Percentiles rank a stretch among this genome's conserved stretches.
phyloP scores from a whole-genome alignment of 2,113 vertebrate species.

The Nibea coibor region DNA sequence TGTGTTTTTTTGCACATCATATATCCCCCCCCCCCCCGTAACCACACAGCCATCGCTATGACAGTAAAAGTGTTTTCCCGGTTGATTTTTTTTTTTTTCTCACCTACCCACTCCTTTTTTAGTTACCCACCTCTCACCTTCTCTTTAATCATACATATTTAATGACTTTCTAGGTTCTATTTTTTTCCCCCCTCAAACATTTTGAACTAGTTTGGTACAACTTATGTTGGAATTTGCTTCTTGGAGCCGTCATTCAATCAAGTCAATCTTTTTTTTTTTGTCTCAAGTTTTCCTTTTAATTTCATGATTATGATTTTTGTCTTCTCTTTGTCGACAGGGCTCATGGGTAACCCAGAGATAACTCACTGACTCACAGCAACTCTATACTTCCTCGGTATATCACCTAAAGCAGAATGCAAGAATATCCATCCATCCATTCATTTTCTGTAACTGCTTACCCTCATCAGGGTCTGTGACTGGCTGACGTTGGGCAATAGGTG shows the following conservation, averaged over 20 bases:
- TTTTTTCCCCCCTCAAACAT: background rate
- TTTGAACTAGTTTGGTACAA: background rate
- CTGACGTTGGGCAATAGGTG: too few relatives aligned
- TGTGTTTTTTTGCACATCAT: conserved; percentile 41
- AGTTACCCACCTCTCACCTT: conserved; percentile 33
- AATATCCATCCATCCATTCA: background rate
- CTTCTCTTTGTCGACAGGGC: too few relatives aligned
- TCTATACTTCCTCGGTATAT: background rate
- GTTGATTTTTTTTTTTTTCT: conserved; percentile 58
- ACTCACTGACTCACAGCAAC: background rate
- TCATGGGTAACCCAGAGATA: background rate
- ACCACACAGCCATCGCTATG: background rate
- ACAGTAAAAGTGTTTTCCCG: conserved; percentile 55
- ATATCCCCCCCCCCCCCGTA: background rate
- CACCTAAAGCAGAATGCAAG: background rate
- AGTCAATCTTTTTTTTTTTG: background rate
- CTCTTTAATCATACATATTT: conserved; percentile 43
- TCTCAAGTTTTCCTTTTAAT: background rate
- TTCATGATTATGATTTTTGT: too few relatives aligned
- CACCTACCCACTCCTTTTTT: conserved; percentile 41
- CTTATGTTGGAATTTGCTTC: background rate
- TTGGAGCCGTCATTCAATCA: background rate
- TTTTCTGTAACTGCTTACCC: too few relatives aligned
- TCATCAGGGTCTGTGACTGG: too few relatives aligned
- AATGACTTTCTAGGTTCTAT: background rate